These are phyloP conservation scores for Limenitis camilla DNA, from an alignment of 2,888 invertebrate species.

Conservation along the genomic window DNA sequence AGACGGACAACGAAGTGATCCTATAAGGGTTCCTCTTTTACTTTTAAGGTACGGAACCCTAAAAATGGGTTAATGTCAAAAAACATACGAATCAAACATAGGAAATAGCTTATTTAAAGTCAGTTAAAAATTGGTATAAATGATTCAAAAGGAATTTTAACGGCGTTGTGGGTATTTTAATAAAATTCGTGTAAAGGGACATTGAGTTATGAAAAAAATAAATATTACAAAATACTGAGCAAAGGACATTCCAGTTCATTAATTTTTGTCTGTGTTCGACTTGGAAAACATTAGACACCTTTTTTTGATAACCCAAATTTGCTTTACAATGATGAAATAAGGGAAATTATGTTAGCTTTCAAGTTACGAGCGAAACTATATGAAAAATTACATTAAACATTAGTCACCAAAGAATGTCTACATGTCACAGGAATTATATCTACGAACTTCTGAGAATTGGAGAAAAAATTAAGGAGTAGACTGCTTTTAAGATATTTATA, in stretches of 20 bases:
- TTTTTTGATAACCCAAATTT: too few species aligned
- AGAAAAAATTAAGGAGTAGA: constrained; percentile 35
- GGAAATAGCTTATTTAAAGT: too few species aligned
- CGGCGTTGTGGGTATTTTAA: neutral
- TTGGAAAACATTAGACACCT: neutral
- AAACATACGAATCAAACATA: neutral
- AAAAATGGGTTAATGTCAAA: too few species aligned
- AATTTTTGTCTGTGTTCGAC: constrained; percentile 7
- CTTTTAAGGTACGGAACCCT: too few species aligned
- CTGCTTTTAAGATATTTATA: constrained; percentile 51
- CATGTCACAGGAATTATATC: constrained; percentile 18
- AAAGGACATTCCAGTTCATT: constrained; percentile 8
- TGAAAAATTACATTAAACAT: constrained; percentile 1
- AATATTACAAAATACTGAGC: constrained; percentile 4
- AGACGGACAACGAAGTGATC: too few species aligned
- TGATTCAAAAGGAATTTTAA: too few species aligned
- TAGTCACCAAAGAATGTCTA: constrained; percentile 3
- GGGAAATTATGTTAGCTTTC: too few species aligned
- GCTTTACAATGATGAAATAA: too few species aligned
- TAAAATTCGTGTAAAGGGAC: constrained; percentile 1
- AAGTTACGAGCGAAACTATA: neutral
- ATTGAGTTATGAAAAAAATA: constrained; percentile 6
- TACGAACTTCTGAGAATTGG: constrained; percentile 30
- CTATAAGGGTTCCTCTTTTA: too few species aligned
- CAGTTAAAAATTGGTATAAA: too few species aligned